Percentiles rank a stretch among this genome's conserved stretches.
Evolutionary conservation across 92 coral and sea anemone genomes (phyloP).

Genomic region (Porites evermanni): DNA sequence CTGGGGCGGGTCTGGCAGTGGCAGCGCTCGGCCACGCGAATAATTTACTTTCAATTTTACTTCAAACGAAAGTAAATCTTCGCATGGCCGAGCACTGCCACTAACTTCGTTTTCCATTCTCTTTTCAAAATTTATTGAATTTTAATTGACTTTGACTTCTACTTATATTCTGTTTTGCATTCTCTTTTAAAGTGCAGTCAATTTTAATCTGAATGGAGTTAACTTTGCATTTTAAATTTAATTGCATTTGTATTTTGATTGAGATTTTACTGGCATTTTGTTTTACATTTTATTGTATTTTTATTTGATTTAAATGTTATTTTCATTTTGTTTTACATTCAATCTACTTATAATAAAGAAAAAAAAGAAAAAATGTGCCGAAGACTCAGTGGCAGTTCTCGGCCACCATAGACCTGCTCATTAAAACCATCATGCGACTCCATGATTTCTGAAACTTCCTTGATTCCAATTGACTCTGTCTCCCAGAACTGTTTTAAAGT

Average conservation of each 20-base stretch:
- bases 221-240: conserved; percentile 5
- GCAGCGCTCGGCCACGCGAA: conserved; percentile 54
- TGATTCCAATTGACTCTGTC: too few species aligned
- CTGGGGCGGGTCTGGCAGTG: conserved; percentile 49
- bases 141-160: background rate
- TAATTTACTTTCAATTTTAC: conserved; percentile 7
- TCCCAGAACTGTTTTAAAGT: too few species aligned
- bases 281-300: background rate
- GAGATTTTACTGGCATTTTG: background rate
- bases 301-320: too few species aligned
- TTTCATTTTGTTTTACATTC: too few species aligned
- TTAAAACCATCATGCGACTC: too few species aligned
- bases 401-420: too few species aligned
- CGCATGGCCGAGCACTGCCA: conserved; percentile 26
- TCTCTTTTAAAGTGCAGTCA: conserved; percentile 7
- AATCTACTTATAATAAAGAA: too few species aligned
- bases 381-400: too few species aligned
- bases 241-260: background rate
- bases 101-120: background rate
- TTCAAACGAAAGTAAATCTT: conserved; percentile 13
- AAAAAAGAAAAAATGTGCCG: too few species aligned
- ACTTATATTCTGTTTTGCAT: background rate
- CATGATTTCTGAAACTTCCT: too few species aligned
- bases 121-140: conserved; percentile 2
- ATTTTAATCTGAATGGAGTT: conserved; percentile 6